Evolutionary conservation across 2,113 vertebrate species (phyloP), one percentile per base, ranked within the genome.

Genomic region (Spilogale gracilis): DNA sequence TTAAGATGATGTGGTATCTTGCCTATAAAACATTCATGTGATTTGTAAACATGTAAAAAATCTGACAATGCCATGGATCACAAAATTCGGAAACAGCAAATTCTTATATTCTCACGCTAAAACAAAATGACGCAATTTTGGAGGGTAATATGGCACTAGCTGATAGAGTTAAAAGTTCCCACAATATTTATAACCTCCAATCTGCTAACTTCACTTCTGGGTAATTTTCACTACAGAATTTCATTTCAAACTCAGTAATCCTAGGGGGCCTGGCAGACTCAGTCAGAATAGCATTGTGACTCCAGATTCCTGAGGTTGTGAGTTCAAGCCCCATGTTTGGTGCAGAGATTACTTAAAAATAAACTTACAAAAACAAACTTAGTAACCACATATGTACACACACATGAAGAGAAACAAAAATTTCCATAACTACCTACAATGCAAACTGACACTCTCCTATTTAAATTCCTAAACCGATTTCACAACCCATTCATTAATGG

Each of bases 11-110:
- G 25, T 45, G 48, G 3, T 84, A 84, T 21, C 79, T 80, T 54
- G 76, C 92, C 61, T 48, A 11, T 48, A 74, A 74, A 27, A 96
- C 23, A 80, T 12, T 69, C 25, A 95, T 61, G 16, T 93, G 14
- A 96, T 95, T 90, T 63, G 45, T 74, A 95, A 95, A 93, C 60
- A 91, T 48, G 38, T 45, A 65, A 93, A 73, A 91, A 73, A 65
- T 63, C 30, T 88, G 69, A 79, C 61, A 74, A 60, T 58, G 38
- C 17, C 65, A 54, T 61, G 21, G 38, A 89, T 87, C 79, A 56
- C 48, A 96, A 30, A 54, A 87, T 56, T 45, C 69, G 8, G 32
- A 89, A 52, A 79, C 3, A 88, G 30, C 23, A 97, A 86, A 96
- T 82, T 92, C 63, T 95, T 80, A 89, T 52, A 76, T 21, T 69